Conservation (phyloP, 2,113 vertebrate species). For the Triplophysa dalaica region DNA sequence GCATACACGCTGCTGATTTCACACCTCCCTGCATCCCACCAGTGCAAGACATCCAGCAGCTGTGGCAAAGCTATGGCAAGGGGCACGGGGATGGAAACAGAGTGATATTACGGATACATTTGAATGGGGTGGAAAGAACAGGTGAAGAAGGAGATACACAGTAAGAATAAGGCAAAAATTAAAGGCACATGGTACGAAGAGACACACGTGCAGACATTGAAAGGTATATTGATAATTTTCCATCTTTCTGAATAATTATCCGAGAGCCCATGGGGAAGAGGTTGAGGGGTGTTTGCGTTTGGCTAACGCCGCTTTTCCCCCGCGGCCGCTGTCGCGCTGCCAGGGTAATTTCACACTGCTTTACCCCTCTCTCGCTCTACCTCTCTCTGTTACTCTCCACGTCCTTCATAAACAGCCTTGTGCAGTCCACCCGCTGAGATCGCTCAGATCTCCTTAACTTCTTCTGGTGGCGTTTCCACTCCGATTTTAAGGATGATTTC, state of each 20-base stretch:
- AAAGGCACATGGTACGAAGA: too few species aligned
- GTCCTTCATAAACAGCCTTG: slow-evolving; percentile 9
- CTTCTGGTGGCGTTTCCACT: slow-evolving; percentile 6
- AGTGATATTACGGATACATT: neutral
- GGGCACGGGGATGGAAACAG: neutral
- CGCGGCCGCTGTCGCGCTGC: slow-evolving; percentile 35
- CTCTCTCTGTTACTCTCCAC: slow-evolving; percentile 57
- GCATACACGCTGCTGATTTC: slow-evolving; percentile 38
- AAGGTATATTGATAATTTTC: slow-evolving; percentile 2
- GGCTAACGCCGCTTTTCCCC: slow-evolving; percentile 25
- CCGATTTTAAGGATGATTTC: slow-evolving; percentile 7
- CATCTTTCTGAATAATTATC: slow-evolving; percentile 9
- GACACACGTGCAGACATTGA: neutral
- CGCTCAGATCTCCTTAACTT: slow-evolving; percentile 7
- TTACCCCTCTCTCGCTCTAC: slow-evolving; percentile 39
- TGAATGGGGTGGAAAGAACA: neutral
- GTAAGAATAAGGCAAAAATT: neutral
- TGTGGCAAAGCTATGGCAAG: neutral
- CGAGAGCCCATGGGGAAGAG: slow-evolving; percentile 11
- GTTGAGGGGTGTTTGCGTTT: slow-evolving; percentile 36
- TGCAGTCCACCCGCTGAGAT: slow-evolving; percentile 33
- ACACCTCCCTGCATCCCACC: slow-evolving; percentile 19
- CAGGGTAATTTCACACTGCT: slow-evolving; percentile 44
- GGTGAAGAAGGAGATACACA: neutral
- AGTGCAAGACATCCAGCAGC: slow-evolving; percentile 6